phyloP scores from a whole-genome alignment of 37 sponge, comb jelly and placozoan genomes.

The Halisarca cf. caerulea region DNA sequence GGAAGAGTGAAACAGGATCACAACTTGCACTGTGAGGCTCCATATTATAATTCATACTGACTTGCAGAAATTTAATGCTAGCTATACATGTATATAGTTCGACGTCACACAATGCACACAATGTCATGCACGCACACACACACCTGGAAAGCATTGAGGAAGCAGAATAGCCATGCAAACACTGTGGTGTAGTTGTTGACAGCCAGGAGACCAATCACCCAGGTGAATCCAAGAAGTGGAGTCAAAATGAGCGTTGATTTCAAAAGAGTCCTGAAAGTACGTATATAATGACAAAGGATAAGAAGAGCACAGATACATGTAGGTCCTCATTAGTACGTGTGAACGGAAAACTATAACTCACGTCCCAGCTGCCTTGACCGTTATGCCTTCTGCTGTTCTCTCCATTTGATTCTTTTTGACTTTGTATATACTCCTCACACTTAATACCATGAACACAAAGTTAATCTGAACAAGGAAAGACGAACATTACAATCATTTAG shows the following conservation, averaged over 20 bases:
- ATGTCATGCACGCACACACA: neutral
- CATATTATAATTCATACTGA: neutral
- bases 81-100: neutral
- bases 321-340: too few species aligned
- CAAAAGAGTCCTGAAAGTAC: constrained; percentile 30
- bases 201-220: constrained; percentile 68
- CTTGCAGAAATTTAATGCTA: neutral
- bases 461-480: constrained; percentile 42
- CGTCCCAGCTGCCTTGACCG: neutral
- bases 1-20: neutral
- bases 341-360: neutral
- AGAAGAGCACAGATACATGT: neutral
- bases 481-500: too few species aligned
- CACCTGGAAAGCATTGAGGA: constrained; percentile 74
- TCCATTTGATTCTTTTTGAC: neutral
- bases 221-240: constrained; percentile 61
- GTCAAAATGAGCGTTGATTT: constrained; percentile 29
- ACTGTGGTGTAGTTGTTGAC: constrained; percentile 57
- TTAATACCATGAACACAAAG: constrained; percentile 28
- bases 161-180: constrained; percentile 72
- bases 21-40: neutral
- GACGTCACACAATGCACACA: neutral
- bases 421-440: constrained; percentile 27
- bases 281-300: neutral
- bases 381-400: neutral